Evolutionary conservation across 1,140 invertebrate species (phyloP).

Genomic region (Asbolus verrucosus): DNA sequence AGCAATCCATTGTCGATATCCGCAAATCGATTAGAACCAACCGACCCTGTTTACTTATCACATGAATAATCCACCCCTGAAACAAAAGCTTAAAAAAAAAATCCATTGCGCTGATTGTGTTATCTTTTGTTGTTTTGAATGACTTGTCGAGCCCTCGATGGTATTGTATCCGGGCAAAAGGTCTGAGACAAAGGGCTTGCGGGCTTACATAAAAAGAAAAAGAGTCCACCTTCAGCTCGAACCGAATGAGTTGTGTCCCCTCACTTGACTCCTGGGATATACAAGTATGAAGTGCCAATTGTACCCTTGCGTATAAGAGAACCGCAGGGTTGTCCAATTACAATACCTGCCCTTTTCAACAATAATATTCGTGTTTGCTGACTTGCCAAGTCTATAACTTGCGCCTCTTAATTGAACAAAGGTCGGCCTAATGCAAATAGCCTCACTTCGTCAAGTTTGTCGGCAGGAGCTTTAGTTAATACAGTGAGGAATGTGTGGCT

Average conservation of each 20-base stretch:
- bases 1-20: too few relatives aligned
- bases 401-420: slow-evolving; percentile 18
- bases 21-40: slow-evolving; percentile 4
- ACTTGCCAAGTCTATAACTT: slow-evolving; percentile 36
- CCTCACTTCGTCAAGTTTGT: background rate
- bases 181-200: slow-evolving; percentile 22
- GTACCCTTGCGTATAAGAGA: slow-evolving; percentile 28
- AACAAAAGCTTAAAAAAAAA: background rate
- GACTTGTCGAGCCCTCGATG: background rate
- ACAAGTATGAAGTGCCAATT: slow-evolving; percentile 43
- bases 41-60: too few relatives aligned
- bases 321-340: slow-evolving; percentile 15
- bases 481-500: background rate
- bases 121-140: slow-evolving; percentile 39
- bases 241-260: slow-evolving; percentile 20
- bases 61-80: background rate
- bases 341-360: slow-evolving; percentile 29
- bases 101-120: slow-evolving; percentile 12
- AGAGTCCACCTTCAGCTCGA: too few relatives aligned
- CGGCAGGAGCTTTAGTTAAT: background rate
- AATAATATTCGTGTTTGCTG: slow-evolving; percentile 39
- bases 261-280: slow-evolving; percentile 23
- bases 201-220: background rate
- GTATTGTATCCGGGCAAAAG: slow-evolving; percentile 19
- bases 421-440: slow-evolving; percentile 30